phyloP scores from a whole-genome alignment of 1,140 invertebrate species.

The Sitophilus oryzae region DNA sequence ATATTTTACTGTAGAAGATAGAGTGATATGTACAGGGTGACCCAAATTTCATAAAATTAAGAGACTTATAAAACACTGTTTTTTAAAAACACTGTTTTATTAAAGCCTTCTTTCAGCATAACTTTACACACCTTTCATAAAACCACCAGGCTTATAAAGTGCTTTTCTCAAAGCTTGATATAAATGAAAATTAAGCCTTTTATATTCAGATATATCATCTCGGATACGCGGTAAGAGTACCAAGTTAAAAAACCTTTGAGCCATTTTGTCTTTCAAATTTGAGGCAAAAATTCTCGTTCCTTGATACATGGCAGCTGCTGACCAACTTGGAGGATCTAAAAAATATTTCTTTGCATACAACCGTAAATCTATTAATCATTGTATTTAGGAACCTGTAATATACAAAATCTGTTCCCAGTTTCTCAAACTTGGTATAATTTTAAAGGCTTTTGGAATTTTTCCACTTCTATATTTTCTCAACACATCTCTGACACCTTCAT shows the following conservation, averaged over 20 bases:
- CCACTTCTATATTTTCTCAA: slow-evolving; percentile 87
- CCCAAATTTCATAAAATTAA: too few species aligned
- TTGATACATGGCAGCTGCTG: slow-evolving; percentile 93
- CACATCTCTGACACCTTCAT: slow-evolving; percentile 82
- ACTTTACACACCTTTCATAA: slow-evolving; percentile 87
- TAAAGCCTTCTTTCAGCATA: neutral
- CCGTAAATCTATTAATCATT: slow-evolving; percentile 6
- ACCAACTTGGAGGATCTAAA: slow-evolving; percentile 69
- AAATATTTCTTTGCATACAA: neutral
- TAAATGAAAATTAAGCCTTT: slow-evolving; percentile 93
- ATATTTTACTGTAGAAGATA: too few species aligned
- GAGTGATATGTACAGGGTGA: too few species aligned
- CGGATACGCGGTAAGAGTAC: slow-evolving; percentile 87
- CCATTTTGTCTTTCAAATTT: slow-evolving; percentile 93
- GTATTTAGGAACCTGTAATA: slow-evolving; percentile 55
- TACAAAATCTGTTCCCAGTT: slow-evolving; percentile 97
- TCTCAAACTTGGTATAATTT: slow-evolving; percentile 84
- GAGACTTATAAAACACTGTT: neutral
- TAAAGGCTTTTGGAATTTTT: slow-evolving; percentile 97
- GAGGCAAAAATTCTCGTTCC: slow-evolving; percentile 94
- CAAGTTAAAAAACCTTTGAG: slow-evolving; percentile 93
- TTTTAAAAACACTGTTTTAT: neutral
- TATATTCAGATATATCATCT: slow-evolving; percentile 94
- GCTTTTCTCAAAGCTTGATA: slow-evolving; percentile 92
- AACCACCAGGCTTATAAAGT: slow-evolving; percentile 95